A percentile compares a stretch with the other conserved stretches of the same genome.
phyloP scores from a whole-genome alignment of 2,797 vertebrate genomes.

The Distichodus sexfasciatus region DNA sequence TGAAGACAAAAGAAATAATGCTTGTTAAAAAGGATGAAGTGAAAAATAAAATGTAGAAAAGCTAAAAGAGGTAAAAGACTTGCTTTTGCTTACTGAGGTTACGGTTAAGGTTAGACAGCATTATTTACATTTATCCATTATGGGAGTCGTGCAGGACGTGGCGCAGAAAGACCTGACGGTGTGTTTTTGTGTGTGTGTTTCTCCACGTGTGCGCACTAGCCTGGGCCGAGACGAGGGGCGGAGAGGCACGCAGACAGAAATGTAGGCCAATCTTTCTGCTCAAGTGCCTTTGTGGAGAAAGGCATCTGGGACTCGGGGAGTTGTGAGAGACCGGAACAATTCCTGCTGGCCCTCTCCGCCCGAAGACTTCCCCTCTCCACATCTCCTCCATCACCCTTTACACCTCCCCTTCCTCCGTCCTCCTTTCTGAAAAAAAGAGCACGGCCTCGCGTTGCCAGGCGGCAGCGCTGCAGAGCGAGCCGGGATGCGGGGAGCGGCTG shows the following conservation, averaged over 20 bases:
- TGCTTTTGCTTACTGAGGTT: too few relatives aligned
- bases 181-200: background rate
- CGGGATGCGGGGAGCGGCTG: slow-evolving; percentile 58
- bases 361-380: background rate
- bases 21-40: too few relatives aligned
- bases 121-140: background rate
- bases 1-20: too few relatives aligned
- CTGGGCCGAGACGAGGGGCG: slow-evolving; percentile 31
- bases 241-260: slow-evolving; percentile 67
- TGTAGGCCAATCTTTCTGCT: slow-evolving; percentile 92
- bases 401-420: slow-evolving; percentile 4
- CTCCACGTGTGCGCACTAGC: slow-evolving; percentile 23
- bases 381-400: background rate
- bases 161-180: background rate
- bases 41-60: too few relatives aligned
- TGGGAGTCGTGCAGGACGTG: background rate
- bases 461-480: slow-evolving; percentile 59
- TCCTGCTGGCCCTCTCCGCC: too few relatives aligned
- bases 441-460: slow-evolving; percentile 74
- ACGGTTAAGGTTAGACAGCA: background rate
- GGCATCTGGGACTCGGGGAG: slow-evolving; percentile 45
- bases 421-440: slow-evolving; percentile 40
- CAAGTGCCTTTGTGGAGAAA: slow-evolving; percentile 73
- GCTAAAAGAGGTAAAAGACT: too few relatives aligned
- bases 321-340: slow-evolving; percentile 38